Base-by-base conservation (phyloP, 2,113 vertebrate species). In the Nycticorax nycticorax region DNA sequence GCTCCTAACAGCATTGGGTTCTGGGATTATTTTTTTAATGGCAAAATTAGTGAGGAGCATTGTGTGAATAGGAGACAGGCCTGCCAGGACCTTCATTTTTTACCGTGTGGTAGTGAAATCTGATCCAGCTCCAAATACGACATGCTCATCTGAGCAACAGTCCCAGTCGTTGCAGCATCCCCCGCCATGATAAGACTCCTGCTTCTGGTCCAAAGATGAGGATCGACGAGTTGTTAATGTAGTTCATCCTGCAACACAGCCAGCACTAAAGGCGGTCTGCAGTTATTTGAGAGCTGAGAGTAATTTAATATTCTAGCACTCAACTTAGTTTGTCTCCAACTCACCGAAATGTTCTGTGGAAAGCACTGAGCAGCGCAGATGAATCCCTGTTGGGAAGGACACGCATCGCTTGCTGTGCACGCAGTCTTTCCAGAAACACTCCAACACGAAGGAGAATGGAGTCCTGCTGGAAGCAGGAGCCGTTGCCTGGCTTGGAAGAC, bases 71-170 rank as follows among this genome's bases (percentile, higher is more conserved):
- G 96, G 66, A 28, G 47, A 74, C 32, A 20, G 28, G 94, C 93
- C 91, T 98, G 88, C 94, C 97, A 97, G 97, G 95, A 77, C 95
- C 94, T 78, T 85, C 45, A 82, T 93, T 94, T 90, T 95, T 97
- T 95, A 96, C 66, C 96, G 96, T 97, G 97, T 97, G 97, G 94
- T 97, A 91, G 94, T 53, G 87, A 91, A 96, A 97, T 94, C 85
- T 41, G 89, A 81, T 77, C 93, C 96, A 92, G 96, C 97, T 93
- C 28, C 88, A 90, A 88, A 84, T 85, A 71, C 95, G 97, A 94
- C 92, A 92, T 37, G 60, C 92, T 97, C 94, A 7, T 96, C 96
- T 97, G 84, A 97, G 84, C 97, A 74, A 19, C 24, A 2, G 22
- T 56, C 68, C 78, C 62, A 19, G 47, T 43, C 4, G 17, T 77